These are phyloP conservation scores for Anaspis maculata DNA, from an alignment of 2,888 invertebrate species.

Conservation along the genomic window DNA sequence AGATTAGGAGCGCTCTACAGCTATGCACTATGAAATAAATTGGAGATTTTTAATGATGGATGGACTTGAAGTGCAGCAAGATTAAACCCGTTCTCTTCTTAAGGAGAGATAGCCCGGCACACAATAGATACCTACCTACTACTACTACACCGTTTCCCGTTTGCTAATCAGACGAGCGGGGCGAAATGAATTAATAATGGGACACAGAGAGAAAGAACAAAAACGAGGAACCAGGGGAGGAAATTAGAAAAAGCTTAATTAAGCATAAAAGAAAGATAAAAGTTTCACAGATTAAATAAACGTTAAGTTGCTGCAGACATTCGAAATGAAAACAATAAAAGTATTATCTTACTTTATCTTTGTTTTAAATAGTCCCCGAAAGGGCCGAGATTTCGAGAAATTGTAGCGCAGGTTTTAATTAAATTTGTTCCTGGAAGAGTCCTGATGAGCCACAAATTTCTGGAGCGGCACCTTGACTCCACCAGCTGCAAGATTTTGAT, in stretches of 20 bases:
- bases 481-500: no score
- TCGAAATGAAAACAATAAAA: constrained; percentile 10
- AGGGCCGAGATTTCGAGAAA: no score
- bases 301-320: constrained; percentile 3
- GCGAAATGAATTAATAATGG: not conserved
- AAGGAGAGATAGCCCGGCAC: constrained; percentile 1
- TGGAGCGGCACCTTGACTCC: no score
- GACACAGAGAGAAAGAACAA: not conserved
- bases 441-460: no score
- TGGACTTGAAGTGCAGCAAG: constrained; percentile 3
- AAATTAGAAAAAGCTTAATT: constrained; percentile 6
- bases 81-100: constrained; percentile 1
- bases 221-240: not conserved
- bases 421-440: no score
- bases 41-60: constrained; percentile 4
- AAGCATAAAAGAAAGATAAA: constrained; percentile 5
- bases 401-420: no score
- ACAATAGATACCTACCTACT: no score
- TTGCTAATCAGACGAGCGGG: not conserved
- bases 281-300: constrained; percentile 4
- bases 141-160: no score
- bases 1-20: constrained; percentile 1
- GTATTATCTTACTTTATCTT: constrained; percentile 3
- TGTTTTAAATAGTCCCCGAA: not conserved
- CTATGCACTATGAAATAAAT: not conserved